These are phyloP conservation scores for Latrodectus elegans DNA, from an alignment of 2,888 invertebrate genomes.

Conservation along the genomic window DNA sequence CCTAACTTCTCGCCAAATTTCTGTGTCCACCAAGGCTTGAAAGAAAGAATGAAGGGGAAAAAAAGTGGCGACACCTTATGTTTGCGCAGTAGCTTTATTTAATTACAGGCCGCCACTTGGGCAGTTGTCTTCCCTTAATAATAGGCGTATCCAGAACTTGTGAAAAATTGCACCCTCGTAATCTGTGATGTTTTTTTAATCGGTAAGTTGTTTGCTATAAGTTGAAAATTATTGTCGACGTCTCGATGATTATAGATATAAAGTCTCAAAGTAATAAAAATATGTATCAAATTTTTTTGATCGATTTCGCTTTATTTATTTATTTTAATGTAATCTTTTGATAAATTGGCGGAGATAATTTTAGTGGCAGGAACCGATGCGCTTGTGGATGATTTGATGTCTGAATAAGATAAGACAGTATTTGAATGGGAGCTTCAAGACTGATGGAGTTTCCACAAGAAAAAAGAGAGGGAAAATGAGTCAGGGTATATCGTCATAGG, in stretches of 20 bases:
- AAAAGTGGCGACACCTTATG: conserved; percentile 48
- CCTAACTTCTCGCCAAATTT: conserved; percentile 13
- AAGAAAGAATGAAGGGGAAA: not conserved
- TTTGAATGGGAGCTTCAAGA: conserved; percentile 10
- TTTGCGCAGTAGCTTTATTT: conserved; percentile 66
- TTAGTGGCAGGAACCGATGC: conserved; percentile 25
- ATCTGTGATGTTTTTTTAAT: conserved; percentile 8
- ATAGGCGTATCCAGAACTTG: conserved; percentile 49
- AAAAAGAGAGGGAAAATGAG: not conserved
- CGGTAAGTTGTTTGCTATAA: conserved; percentile 51
- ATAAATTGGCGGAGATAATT: conserved; percentile 46
- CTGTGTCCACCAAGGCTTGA: not conserved
- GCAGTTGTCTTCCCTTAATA: conserved; percentile 48
- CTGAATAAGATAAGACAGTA: conserved; percentile 50
- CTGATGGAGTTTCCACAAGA: not conserved
- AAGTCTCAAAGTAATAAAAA: not conserved
- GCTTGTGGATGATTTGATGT: conserved; percentile 48
- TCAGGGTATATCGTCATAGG: not conserved
- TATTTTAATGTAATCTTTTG: conserved; percentile 23
- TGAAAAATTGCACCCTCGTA: conserved; percentile 51
- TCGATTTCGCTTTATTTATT: conserved; percentile 12
- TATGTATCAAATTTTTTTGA: conserved; percentile 9
- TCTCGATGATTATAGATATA: conserved; percentile 43
- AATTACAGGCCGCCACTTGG: conserved; percentile 40
- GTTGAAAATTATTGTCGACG: conserved; percentile 54